These are phyloP conservation scores for Rhinoptilus africanus DNA, from an alignment of 2,113 vertebrate genomes.

Conservation along the genomic window DNA sequence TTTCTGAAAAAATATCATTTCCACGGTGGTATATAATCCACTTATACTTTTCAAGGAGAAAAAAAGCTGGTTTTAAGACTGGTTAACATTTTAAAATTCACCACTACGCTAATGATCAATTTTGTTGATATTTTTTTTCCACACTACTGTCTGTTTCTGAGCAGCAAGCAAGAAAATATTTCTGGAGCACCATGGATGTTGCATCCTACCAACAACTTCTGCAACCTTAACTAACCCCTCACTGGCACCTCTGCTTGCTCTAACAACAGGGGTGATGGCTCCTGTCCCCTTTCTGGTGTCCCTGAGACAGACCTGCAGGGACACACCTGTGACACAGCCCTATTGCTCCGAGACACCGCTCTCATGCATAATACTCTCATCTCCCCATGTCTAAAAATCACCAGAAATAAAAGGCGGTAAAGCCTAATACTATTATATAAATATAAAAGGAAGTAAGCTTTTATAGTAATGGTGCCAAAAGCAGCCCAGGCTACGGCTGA, in stretches of 20 bases:
- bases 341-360: accelerated
- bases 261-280: accelerated
- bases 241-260: not conserved
- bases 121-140: not conserved
- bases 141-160: not conserved
- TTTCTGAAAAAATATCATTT: not conserved
- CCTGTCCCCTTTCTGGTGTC: accelerated
- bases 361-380: accelerated
- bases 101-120: not conserved
- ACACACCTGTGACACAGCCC: not conserved
- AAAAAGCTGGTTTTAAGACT: not conserved
- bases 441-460: not conserved
- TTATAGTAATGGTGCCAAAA: not conserved
- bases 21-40: not conserved
- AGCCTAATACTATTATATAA: not conserved
- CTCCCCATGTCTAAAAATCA: not conserved
- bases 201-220: not conserved
- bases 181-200: accelerated
- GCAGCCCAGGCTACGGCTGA: not conserved
- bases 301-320: not conserved
- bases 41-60: not conserved
- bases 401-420: not conserved
- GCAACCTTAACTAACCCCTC: not conserved
- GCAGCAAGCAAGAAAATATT: not conserved
- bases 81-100: not conserved